Evolutionary conservation across 2,113 vertebrate species (phyloP).

Genomic region (Pungitius pungitius): DNA sequence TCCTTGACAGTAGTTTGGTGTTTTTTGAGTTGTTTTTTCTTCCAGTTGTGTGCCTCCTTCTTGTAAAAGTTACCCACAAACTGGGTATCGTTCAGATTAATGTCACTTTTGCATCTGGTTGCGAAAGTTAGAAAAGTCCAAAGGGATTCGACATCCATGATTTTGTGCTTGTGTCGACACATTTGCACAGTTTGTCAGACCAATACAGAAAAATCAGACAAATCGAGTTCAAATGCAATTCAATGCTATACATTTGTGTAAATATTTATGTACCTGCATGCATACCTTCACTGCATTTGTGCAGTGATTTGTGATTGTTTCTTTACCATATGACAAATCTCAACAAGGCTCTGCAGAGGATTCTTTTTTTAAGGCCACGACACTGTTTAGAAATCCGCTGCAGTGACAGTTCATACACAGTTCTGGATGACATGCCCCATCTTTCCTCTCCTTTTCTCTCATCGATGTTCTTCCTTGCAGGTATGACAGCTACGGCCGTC

Average conservation of each 20-base stretch:
- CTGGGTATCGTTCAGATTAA: conserved; percentile 15
- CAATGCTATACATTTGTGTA: conserved; percentile 11
- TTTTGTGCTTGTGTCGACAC: conserved; percentile 37
- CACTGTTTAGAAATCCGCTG: conserved; percentile 34
- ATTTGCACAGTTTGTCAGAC: conserved; percentile 44
- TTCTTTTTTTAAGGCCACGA: neutral
- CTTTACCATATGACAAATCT: conserved; percentile 32
- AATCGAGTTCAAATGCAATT: neutral
- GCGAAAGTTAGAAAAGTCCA: conserved; percentile 15
- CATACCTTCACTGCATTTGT: conserved; percentile 38
- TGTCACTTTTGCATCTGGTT: neutral
- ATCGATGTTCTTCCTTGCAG: conserved; percentile 73
- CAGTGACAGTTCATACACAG: conserved; percentile 4
- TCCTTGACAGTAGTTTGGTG: neutral
- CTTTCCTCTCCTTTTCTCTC: conserved; percentile 34
- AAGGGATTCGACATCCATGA: conserved; percentile 22
- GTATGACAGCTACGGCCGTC: conserved; percentile 93
- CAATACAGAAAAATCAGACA: conserved; percentile 14
- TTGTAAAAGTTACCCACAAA: conserved; percentile 12
- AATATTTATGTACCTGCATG: conserved; percentile 31
- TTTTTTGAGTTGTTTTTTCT: neutral
- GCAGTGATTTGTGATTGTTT: conserved; percentile 15
- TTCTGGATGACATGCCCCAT: conserved; percentile 18
- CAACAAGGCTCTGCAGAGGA: neutral
- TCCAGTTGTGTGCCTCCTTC: neutral